These are phyloP conservation scores for Drosophila cardini DNA, from an alignment of 1,140 invertebrate species.

Conservation along the genomic window DNA sequence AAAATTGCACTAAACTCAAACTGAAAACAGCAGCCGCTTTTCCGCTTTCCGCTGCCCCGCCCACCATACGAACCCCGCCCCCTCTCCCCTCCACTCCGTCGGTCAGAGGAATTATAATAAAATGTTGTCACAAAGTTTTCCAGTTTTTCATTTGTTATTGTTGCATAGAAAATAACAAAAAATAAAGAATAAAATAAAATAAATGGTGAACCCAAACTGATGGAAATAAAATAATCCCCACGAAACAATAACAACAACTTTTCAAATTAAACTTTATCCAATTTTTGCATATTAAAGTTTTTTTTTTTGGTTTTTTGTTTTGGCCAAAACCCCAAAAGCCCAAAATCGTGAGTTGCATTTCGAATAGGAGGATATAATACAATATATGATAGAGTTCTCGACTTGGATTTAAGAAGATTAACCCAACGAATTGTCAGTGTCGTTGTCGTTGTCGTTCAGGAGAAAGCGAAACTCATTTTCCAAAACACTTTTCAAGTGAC, in stretches of 20 bases:
- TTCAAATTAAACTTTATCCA: constrained; percentile 82
- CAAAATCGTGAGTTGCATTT: constrained; percentile 54
- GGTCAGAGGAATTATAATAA: constrained; percentile 78
- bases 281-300: constrained; percentile 79
- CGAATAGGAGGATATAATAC: constrained; percentile 13
- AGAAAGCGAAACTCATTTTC: constrained; percentile 24
- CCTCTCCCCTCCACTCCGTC: background rate
- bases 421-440: constrained; percentile 6
- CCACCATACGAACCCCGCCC: background rate
- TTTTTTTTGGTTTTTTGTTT: constrained; percentile 6
- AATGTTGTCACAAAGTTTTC: constrained; percentile 81
- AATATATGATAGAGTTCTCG: background rate
- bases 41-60: background rate
- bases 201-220: constrained; percentile 30
- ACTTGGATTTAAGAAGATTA: constrained; percentile 7
- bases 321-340: constrained; percentile 31
- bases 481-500: constrained; percentile 53
- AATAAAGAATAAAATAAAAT: constrained; percentile 18
- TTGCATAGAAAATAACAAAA: constrained; percentile 28
- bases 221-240: constrained; percentile 34
- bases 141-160: constrained; percentile 62
- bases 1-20: constrained; percentile 73
- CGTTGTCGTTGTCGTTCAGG: no score
- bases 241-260: constrained; percentile 80
- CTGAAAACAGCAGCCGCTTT: constrained; percentile 36